phyloP scores from a whole-genome alignment of 2,113 vertebrate species.

The Uropsilus gracilis region DNA sequence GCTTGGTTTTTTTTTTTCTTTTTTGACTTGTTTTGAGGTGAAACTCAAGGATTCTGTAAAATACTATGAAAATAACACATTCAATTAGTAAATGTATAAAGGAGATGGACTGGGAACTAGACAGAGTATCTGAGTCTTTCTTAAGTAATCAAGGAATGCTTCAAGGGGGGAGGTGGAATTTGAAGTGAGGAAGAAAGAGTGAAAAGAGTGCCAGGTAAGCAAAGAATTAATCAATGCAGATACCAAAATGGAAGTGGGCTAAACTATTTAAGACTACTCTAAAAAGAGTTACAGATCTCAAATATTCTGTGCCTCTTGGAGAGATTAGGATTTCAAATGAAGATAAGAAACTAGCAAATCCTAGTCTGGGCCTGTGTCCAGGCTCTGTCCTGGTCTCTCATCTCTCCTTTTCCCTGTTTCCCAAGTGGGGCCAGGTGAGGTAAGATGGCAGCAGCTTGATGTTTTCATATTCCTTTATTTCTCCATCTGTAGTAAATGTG shows the following conservation, averaged over 20 bases:
- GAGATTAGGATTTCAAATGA: slow-evolving; percentile 48
- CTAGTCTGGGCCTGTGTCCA: slow-evolving; percentile 55
- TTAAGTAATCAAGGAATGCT: neutral
- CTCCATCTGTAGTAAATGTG: neutral
- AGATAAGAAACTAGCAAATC: slow-evolving; percentile 69
- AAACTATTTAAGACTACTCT: neutral
- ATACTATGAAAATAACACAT: neutral
- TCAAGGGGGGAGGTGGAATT: neutral
- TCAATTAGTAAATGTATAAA: neutral
- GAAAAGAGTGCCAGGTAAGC: neutral
- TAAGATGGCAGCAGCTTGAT: neutral
- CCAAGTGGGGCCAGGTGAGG: slow-evolving; percentile 67
- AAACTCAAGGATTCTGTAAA: neutral
- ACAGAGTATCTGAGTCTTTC: neutral
- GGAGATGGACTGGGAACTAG: neutral
- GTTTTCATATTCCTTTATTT: slow-evolving; percentile 9
- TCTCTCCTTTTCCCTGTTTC: slow-evolving; percentile 71
- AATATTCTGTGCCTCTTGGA: neutral
- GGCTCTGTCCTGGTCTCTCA: slow-evolving; percentile 15
- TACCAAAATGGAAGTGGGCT: neutral
- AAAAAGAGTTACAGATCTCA: neutral
- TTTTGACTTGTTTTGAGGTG: neutral
- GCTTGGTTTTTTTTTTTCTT: no score
- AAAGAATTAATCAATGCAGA: neutral
- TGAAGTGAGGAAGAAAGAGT: neutral